phyloP scores from a whole-genome alignment of 1,140 invertebrate genomes.

The Bombus superbus region DNA sequence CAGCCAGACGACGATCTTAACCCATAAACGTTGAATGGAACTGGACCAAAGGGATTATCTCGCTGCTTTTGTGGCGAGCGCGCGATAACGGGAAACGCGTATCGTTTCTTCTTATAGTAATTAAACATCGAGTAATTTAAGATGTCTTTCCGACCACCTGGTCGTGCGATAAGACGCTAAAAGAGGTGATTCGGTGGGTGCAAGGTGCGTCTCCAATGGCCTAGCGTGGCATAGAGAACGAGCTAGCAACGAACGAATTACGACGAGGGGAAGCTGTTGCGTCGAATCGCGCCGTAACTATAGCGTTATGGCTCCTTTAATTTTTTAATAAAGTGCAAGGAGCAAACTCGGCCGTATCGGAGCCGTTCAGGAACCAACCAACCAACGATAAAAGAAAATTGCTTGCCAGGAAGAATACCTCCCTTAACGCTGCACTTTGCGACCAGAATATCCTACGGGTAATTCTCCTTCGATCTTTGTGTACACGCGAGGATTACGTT shows the following conservation, averaged over 20 bases:
- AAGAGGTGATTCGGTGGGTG: constrained; percentile 23
- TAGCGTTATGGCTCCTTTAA: constrained; percentile 32
- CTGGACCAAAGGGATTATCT: background rate
- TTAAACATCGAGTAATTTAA: constrained; percentile 27
- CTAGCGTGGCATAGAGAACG: background rate
- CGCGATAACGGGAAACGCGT: background rate
- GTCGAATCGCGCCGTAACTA: constrained; percentile 43
- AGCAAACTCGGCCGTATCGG: constrained; percentile 15
- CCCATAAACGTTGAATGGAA: background rate
- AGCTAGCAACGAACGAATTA: constrained; percentile 9
- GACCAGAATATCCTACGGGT: constrained; percentile 12
- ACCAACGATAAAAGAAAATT: constrained; percentile 38
- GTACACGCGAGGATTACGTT: constrained; percentile 25
- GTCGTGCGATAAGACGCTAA: constrained; percentile 25
- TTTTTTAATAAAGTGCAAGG: constrained; percentile 41
- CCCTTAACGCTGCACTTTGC: constrained; percentile 39
- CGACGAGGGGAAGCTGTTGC: background rate
- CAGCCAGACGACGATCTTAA: background rate
- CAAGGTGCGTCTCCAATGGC: background rate
- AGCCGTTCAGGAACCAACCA: background rate
- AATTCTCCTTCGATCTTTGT: constrained; percentile 21
- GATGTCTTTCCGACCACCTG: background rate
- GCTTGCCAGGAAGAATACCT: constrained; percentile 19
- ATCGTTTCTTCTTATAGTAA: constrained; percentile 10
- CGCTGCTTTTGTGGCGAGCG: background rate